phyloP scores from a whole-genome alignment of 2,797 vertebrate genomes.

The Hybognathus amarus region DNA sequence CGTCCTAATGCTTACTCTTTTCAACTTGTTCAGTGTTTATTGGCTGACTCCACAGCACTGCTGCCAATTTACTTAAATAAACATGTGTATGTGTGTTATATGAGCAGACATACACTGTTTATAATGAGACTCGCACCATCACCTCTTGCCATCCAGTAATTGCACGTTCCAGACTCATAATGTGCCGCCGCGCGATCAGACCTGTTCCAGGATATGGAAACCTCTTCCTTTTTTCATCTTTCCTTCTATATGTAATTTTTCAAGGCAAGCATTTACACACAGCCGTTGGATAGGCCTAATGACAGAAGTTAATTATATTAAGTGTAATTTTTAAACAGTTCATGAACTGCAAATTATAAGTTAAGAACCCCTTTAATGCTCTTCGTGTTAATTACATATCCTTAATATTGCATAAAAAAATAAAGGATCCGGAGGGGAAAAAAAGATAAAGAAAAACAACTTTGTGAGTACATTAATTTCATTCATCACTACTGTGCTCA shows the following conservation, averaged over 20 bases:
- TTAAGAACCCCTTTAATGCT: slow-evolving; percentile 85
- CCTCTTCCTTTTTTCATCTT: slow-evolving; percentile 54
- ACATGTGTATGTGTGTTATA: background rate
- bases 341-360: slow-evolving; percentile 87
- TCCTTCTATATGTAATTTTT: slow-evolving; percentile 74
- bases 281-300: slow-evolving; percentile 83
- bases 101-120: slow-evolving; percentile 31
- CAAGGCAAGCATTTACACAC: slow-evolving; percentile 75
- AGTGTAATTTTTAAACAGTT: slow-evolving; percentile 88
- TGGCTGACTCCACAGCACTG: background rate
- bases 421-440: slow-evolving; percentile 68
- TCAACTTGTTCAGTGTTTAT: slow-evolving; percentile 18
- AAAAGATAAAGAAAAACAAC: slow-evolving; percentile 61
- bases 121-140: slow-evolving; percentile 70
- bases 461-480: slow-evolving; percentile 55
- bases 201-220: slow-evolving; percentile 57
- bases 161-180: slow-evolving; percentile 65
- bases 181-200: slow-evolving; percentile 52
- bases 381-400: slow-evolving; percentile 83
- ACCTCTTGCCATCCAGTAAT: slow-evolving; percentile 72
- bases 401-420: slow-evolving; percentile 77
- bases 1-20: slow-evolving; percentile 22
- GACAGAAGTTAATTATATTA: slow-evolving; percentile 88
- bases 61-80: slow-evolving; percentile 32
- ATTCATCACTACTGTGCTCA: background rate